Base-by-base conservation (phyloP, 2,888 invertebrate species). In the Diachrysia chrysitis region DNA sequence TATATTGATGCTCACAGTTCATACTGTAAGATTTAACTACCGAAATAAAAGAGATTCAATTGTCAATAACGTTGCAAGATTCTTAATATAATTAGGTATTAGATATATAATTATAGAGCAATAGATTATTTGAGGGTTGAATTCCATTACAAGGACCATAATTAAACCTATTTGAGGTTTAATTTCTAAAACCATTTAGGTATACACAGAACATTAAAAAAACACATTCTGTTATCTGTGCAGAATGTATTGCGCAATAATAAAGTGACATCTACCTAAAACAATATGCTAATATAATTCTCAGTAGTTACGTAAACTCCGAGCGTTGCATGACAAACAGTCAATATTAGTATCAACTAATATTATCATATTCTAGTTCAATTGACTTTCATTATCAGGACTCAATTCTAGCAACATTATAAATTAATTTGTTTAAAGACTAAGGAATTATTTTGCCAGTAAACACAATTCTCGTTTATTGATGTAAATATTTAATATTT, bases 361-460 rank as follows among this genome's bases (percentile, higher is more conserved):
- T 79, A 82, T 80, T 81, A 79, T 79, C 73, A 83, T 77, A 80
- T 77, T 72, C 79, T 83, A 80, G 76, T 76, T 75, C 79, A 89
- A 89, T 89, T 89, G 87, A 80, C 84, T 86, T 83, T 87, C 84
- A 89, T 89, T 90, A 91, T 89, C 86, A 88, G 79, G 82, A 76
- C 81, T 85, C 86, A 88, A 90, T 91, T 86, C 85, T 84, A 85
- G 84, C 83, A 85, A 86, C 85, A 87, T 86, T 89, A 87, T 90
- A 90, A 92, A 93, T 93, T 91, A 93, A 93, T 93, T 93, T 93
- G 89, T 71, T 70, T 88, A 77, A 83, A 92, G 90, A 84, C 90
- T 94, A 91, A 92, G 88, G 90, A 88, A 90, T 92, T 93, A 92
- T 93, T 93, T 88, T 91, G 86, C 84, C 75, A 83, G 90, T 85